Evolutionary conservation across 2,113 vertebrate genomes (phyloP), one percentile per base, ranked within the genome.

Genomic region (Baryphthengus martii): DNA sequence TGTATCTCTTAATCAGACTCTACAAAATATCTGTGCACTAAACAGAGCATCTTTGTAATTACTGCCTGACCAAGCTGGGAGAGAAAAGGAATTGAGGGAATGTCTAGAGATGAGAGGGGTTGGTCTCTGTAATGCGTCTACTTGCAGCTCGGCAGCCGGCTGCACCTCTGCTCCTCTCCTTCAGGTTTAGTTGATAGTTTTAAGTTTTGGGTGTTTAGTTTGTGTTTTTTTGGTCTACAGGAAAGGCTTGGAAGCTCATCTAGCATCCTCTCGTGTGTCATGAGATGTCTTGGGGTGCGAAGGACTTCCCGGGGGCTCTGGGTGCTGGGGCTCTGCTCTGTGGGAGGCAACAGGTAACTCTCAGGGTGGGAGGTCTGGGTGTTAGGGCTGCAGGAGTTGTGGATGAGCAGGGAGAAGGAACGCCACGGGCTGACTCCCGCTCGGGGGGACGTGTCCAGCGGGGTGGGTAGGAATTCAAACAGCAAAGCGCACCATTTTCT

Each of bases 401-500:
- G 13, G 45, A n/a, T 6, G 25, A 15, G 26, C 0, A 2, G 26
- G 53, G 15, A 61, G 71, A 24, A 72, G 52, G 39, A 59, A 68
- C 0, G 0, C 75, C n/a, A 17, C 0, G 7, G 50, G 56, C 74
- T 16, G n/a, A 11, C 10, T 62, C 49, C 89, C 12, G 8, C n/a
- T 12, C 20, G 9, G 24, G 20, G 65, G 73, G 24, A 21, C 4
- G 1, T 2, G 40, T 45, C 76, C 45, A 28, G 0, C 33, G 5
- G 26, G 11, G 21, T 2, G 15, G 19, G 72, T 20, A 59, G 79
- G 70, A 94, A 96, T 68, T 92, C 62, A 96, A 80, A 85, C 79
- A 93, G 71, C 85, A 79, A 96, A 85, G 56, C 80, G 65, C 66
- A 16, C 65, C 3, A 31, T 88, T 96, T 85, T 97, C 95, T 85